Percentiles rank a stretch among this genome's conserved stretches.
These are phyloP conservation scores for Petrolisthes cinctipes DNA, from an alignment of 2,888 invertebrate genomes.

Conservation along the genomic window DNA sequence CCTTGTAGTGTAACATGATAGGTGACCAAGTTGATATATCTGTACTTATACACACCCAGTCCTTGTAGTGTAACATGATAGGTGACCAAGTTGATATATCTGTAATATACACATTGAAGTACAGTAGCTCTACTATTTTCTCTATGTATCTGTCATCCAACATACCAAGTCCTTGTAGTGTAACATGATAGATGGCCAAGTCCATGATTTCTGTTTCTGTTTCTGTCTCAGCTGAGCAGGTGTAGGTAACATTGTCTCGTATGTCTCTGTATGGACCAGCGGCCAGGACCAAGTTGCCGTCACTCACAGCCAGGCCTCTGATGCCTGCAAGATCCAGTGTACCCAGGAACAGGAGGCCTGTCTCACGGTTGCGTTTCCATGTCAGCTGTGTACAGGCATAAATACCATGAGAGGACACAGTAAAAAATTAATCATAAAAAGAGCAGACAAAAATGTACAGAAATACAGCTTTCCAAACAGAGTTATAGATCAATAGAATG, in stretches of 20 bases:
- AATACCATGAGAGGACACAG: neutral
- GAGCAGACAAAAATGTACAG: no score
- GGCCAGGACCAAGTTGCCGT: slow-evolving; percentile 36
- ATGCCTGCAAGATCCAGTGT: slow-evolving; percentile 47
- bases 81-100: slow-evolving; percentile 22
- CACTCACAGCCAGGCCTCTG: slow-evolving; percentile 18
- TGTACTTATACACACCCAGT: slow-evolving; percentile 29
- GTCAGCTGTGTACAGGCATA: slow-evolving; percentile 29
- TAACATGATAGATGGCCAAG: slow-evolving; percentile 30
- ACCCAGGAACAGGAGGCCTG: slow-evolving; percentile 44
- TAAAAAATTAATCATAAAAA: no score
- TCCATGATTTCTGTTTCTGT: neutral
- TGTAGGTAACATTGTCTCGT: slow-evolving; percentile 35
- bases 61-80: slow-evolving; percentile 32
- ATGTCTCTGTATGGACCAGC: slow-evolving; percentile 22
- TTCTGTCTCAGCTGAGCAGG: neutral
- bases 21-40: no score
- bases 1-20: no score
- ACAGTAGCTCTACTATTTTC: no score
- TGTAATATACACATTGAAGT: no score
- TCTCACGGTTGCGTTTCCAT: slow-evolving; percentile 27
- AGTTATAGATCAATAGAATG: no score
- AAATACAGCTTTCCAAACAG: no score
- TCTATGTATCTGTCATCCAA: neutral
- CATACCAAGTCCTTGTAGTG: slow-evolving; percentile 36